Base-by-base conservation (phyloP, 2,888 invertebrate genomes). In the Volucella inflata region DNA sequence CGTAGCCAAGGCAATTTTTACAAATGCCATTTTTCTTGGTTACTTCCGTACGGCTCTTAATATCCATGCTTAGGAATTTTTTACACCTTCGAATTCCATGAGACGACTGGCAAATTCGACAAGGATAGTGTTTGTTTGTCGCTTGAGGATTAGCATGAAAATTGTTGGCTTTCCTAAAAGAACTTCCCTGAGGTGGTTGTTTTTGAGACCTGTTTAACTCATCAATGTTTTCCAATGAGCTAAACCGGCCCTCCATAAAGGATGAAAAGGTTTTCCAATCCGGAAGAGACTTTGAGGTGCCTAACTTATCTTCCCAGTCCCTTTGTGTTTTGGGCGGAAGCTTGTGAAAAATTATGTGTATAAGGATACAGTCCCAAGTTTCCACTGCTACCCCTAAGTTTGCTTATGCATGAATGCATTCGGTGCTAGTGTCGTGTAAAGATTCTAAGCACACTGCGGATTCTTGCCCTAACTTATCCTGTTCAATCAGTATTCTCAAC, bases 221-320 rank as follows among this genome's bases (percentile, higher is more conserved):
- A 12, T 40, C 2, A 1, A 51, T 17, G 17, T 65, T 51, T 42
- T 68, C 68, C 10, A 68, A 11, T 2, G 68, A 68, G 14, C 68
- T 71, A 4, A 71, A 59, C 9, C 59, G 57, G 2, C 36, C 59
- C 9, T 48, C 17, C 11, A 59, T 16, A 14, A 71, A 71, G 17
- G 48, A 48, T 8, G 50, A 21, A 70, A 70, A 70, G 4, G 46
- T 46, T 57, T 70, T 70, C 68, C 55, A 70, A 44, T 70, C 55
- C 10, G 57, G 57, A 46, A 70, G 57, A 36, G 30, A 30, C 14
- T 50, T 71, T 8, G 59, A 40, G 8, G 70, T 71, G 12, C 59
- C n/a, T n/a, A n/a, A n/a, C n/a, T n/a, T n/a, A n/a, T n/a, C n/a
- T n/a, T n/a, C n/a, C n/a, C n/a, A n/a, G n/a, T n/a, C n/a, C 70